Evolutionary conservation across 2,113 vertebrate species (phyloP).

Genomic region (Crotalus helleri): DNA sequence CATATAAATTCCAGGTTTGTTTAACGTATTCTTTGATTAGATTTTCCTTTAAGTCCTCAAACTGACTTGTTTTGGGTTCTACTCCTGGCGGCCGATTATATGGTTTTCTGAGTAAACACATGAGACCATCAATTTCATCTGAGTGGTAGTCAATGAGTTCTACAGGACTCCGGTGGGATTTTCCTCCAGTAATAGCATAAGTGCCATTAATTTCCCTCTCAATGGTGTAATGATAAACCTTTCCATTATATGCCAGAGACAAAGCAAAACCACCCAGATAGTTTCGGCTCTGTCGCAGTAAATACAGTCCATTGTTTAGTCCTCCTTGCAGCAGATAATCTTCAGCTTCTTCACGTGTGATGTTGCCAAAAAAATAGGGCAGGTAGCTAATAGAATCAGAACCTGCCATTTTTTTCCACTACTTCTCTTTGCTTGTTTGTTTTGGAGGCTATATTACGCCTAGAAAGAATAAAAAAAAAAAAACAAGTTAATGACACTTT

Average conservation of each 20-base stretch:
- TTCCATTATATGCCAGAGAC: constrained; percentile 75
- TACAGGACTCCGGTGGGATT: constrained; percentile 77
- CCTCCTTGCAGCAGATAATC: constrained; percentile 81
- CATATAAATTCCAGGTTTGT: constrained; percentile 92
- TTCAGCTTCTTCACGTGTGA: constrained; percentile 92
- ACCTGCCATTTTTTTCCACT: constrained; percentile 46
- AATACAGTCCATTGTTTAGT: constrained; percentile 77
- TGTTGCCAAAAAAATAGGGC: constrained; percentile 91
- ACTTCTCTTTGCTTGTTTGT: neutral
- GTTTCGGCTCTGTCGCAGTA: constrained; percentile 92
- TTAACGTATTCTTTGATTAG: constrained; percentile 91
- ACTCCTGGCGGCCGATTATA: constrained; percentile 82
- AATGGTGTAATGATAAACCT: constrained; percentile 92
- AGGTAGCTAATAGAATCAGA: constrained; percentile 76
- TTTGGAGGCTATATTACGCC: neutral
- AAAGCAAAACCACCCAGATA: constrained; percentile 90
- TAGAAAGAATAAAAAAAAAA: neutral
- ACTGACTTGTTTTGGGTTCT: constrained; percentile 89
- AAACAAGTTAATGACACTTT: neutral
- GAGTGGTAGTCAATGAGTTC: constrained; percentile 89
- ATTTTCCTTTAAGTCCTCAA: constrained; percentile 92
- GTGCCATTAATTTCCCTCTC: constrained; percentile 84
- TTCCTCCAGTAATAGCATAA: constrained; percentile 88
- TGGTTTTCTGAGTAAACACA: constrained; percentile 85
- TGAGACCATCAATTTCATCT: constrained; percentile 83